These are phyloP conservation scores for Andrena bicolor DNA, from an alignment of 2,888 invertebrate species.

Conservation along the genomic window DNA sequence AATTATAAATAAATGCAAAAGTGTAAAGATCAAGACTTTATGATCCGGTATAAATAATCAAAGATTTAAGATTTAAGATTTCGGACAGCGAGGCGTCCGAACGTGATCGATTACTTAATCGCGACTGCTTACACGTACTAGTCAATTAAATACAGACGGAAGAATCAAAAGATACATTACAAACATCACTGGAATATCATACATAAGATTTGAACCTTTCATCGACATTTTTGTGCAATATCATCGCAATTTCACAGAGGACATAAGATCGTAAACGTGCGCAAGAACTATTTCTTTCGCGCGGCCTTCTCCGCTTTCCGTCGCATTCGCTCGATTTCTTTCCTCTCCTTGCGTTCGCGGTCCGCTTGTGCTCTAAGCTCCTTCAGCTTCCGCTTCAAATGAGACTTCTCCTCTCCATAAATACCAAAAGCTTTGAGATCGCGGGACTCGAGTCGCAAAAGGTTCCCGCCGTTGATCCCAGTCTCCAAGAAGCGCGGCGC, in stretches of 20 bases:
- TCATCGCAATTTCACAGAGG: constrained; percentile 51
- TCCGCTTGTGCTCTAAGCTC: constrained; percentile 92
- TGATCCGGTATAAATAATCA: constrained; percentile 46
- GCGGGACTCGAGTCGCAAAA: constrained; percentile 95
- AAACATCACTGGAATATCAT: constrained; percentile 57
- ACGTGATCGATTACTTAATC: constrained; percentile 30
- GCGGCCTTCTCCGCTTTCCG: constrained; percentile 94
- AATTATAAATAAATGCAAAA: constrained; percentile 70
- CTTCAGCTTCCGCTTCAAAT: constrained; percentile 94
- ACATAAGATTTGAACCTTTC: constrained; percentile 48
- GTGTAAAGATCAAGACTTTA: constrained; percentile 38
- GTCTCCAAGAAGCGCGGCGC: constrained; percentile 95
- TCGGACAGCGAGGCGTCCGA: constrained; percentile 39
- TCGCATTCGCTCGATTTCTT: constrained; percentile 93
- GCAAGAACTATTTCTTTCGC: constrained; percentile 85
- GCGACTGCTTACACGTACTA: constrained; percentile 31
- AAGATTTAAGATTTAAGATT: constrained; percentile 37
- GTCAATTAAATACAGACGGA: constrained; percentile 55
- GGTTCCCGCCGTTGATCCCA: constrained; percentile 94
- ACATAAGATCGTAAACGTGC: constrained; percentile 50
- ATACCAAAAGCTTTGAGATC: constrained; percentile 96
- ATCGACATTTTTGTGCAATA: constrained; percentile 31
- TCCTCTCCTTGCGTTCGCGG: constrained; percentile 93
- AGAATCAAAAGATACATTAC: constrained; percentile 50
- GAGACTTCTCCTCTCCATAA: constrained; percentile 92